phyloP scores from a whole-genome alignment of 2,797 vertebrate genomes.

The Xenops minutus region DNA sequence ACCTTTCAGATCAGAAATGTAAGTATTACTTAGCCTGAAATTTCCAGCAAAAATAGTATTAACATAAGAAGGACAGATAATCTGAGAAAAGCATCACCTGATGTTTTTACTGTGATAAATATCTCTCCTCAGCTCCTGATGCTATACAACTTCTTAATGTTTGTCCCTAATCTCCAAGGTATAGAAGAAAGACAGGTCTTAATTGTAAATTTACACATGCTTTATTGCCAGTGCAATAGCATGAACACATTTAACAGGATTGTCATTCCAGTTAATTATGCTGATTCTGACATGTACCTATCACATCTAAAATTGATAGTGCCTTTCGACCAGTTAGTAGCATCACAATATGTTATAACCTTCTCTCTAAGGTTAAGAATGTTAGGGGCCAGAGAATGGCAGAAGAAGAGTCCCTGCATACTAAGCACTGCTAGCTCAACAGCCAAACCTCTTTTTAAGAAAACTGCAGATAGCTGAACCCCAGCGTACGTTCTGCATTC shows the following conservation, averaged over 20 bases:
- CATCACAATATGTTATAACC: background rate
- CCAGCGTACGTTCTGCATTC: conserved; percentile 46
- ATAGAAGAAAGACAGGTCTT: conserved; percentile 65
- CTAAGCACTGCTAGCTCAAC: background rate
- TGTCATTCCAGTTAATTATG: conserved; percentile 72
- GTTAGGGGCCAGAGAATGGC: background rate
- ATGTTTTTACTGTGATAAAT: conserved; percentile 72
- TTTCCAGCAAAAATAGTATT: conserved; percentile 53
- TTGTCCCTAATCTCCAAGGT: conserved; percentile 61
- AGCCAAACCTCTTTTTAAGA: background rate
- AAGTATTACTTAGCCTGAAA: conserved; percentile 65
- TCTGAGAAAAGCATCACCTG: conserved; percentile 57
- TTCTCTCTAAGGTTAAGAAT: conserved; percentile 42
- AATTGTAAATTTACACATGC: conserved; percentile 72
- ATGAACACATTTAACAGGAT: conserved; percentile 65
- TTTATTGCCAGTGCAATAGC: conserved; percentile 68
- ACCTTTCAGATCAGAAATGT: conserved; percentile 48
- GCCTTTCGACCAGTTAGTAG: conserved; percentile 42
- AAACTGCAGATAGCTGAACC: background rate
- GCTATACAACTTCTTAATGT: conserved; percentile 62
- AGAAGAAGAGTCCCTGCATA: background rate
- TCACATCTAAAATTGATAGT: conserved; percentile 57
- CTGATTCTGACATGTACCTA: conserved; percentile 68
- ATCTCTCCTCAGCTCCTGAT: conserved; percentile 46
- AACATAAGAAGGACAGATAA: conserved; percentile 59